phyloP scores from a whole-genome alignment of 2,797 vertebrate species.

The Acanthurus leucopareius region DNA sequence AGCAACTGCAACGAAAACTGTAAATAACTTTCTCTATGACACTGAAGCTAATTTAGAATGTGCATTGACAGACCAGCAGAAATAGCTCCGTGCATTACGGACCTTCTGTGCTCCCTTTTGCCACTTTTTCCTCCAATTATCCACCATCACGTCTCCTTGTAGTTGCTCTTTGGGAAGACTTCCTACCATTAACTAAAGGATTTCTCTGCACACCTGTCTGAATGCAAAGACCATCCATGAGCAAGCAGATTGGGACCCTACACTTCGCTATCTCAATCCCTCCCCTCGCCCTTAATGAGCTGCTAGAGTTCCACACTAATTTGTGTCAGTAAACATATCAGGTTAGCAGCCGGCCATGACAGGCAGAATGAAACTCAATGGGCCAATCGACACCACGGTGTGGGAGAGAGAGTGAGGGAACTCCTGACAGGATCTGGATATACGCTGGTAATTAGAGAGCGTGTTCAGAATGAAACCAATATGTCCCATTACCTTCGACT shows the following conservation, averaged over 20 bases:
- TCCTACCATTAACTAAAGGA: constrained; percentile 32
- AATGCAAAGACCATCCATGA: constrained; percentile 21
- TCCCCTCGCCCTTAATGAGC: constrained; percentile 66
- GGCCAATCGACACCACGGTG: constrained; percentile 41
- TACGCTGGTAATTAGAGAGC: constrained; percentile 68
- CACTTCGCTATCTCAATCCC: constrained; percentile 48
- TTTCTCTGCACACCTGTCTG: constrained; percentile 62
- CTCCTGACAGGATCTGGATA: constrained; percentile 62
- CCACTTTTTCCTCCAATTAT: constrained; percentile 74
- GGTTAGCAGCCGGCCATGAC: constrained; percentile 56
- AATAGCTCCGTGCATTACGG: constrained; percentile 31
- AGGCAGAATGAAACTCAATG: constrained; percentile 54
- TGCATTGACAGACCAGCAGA: constrained; percentile 70
- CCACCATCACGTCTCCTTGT: constrained; percentile 57
- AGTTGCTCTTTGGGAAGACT: constrained; percentile 57
- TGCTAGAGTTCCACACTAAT: constrained; percentile 60
- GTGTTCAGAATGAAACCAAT: constrained; percentile 44
- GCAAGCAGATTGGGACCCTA: constrained; percentile 43
- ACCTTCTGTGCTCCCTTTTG: constrained; percentile 48
- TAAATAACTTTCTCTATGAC: constrained; percentile 58
- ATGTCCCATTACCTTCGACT: constrained; percentile 32
- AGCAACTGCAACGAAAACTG: constrained; percentile 38
- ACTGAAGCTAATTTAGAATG: constrained; percentile 72
- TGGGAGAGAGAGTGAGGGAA: constrained; percentile 26
- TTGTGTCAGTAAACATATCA: constrained; percentile 74